Evolutionary conservation across 2,888 invertebrate species (phyloP).

Genomic region (Dendrolimus pini): DNA sequence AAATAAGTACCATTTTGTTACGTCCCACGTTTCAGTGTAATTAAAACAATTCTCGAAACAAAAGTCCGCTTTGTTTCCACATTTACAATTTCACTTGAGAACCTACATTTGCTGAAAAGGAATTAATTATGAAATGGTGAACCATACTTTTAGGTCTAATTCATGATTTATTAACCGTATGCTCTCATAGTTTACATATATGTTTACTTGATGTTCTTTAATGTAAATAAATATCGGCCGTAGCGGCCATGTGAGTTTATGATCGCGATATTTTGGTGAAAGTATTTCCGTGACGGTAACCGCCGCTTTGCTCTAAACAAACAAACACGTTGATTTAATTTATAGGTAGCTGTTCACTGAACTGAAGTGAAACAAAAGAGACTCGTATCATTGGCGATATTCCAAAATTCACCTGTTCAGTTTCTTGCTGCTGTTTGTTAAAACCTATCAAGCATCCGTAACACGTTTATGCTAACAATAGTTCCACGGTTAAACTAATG

Average conservation of each 20-base stretch:
- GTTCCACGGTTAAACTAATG: no score
- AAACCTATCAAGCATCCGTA: no score
- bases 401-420: constrained; percentile 24
- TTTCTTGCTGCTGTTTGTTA: neutral
- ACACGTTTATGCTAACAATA: no score
- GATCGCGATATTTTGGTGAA: constrained; percentile 51
- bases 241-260: constrained; percentile 35
- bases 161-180: constrained; percentile 2
- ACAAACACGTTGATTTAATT: constrained; percentile 36
- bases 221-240: constrained; percentile 45
- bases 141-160: neutral
- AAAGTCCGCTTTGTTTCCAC: neutral
- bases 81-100: neutral
- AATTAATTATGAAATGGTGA: no score
- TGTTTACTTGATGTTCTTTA: constrained; percentile 29
- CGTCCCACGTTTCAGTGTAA: neutral
- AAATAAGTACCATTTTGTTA: no score
- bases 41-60: neutral
- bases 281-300: constrained; percentile 48
- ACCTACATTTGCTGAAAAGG: neutral
- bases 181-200: constrained; percentile 23
- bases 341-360: constrained; percentile 29
- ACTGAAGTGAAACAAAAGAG: constrained; percentile 35
- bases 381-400: constrained; percentile 27
- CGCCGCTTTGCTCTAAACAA: constrained; percentile 31